Evolutionary conservation across 2,888 invertebrate genomes (phyloP).

Genomic region (Coleophora flavipennella): DNA sequence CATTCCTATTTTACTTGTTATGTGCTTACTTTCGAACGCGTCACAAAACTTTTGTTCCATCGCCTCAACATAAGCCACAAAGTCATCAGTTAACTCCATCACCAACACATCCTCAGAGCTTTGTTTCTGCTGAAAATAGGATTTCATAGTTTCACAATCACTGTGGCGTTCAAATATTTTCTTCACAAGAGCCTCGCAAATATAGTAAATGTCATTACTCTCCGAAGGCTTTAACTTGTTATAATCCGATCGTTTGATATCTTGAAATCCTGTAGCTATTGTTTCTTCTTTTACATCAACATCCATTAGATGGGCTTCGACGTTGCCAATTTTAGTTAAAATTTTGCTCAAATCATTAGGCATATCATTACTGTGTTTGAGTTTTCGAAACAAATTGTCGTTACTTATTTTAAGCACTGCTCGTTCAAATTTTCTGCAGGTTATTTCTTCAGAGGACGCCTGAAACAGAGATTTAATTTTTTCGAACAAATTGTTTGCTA

Average conservation of each 20-base stretch:
- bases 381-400: not conserved
- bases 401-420: constrained; percentile 4
- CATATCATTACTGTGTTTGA: not conserved
- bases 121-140: not conserved
- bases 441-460: not conserved
- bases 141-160: not conserved
- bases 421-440: constrained; percentile 3
- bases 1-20: not conserved
- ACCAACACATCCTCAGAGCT: not conserved
- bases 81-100: not conserved
- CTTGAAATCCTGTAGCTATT: not conserved
- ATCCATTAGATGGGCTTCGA: not conserved
- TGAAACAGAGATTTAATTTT: not conserved
- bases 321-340: not conserved
- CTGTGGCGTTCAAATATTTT: not conserved
- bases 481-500: constrained; percentile 3
- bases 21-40: not conserved
- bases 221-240: not conserved
- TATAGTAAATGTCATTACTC: not conserved
- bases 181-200: not conserved
- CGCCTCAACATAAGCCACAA: not conserved
- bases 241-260: not conserved
- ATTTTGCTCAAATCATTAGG: constrained; percentile 1
- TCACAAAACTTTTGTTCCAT: not conserved
- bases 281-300: not conserved